Evolutionary conservation across 2,797 vertebrate genomes (phyloP).

Genomic region (Hypotaenidia philippensis): DNA sequence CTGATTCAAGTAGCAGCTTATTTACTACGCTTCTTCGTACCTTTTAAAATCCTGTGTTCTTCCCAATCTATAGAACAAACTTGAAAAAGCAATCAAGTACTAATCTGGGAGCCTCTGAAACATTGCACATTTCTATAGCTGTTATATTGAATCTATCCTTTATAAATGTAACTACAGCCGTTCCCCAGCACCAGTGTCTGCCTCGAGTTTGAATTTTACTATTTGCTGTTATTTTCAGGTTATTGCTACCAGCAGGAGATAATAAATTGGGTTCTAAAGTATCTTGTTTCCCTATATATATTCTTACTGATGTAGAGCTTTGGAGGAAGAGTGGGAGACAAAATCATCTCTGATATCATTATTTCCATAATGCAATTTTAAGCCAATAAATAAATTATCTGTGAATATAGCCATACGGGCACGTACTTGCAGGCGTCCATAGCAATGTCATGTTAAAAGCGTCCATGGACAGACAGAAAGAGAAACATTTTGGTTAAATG

Average conservation of each 20-base stretch:
- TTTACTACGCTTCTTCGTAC: not conserved
- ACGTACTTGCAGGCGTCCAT: not conserved
- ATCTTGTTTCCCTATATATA: conserved; percentile 45
- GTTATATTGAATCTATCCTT: conserved; percentile 46
- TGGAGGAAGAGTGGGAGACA: conserved; percentile 1
- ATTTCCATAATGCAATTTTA: conserved; percentile 58
- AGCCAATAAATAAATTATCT: conserved; percentile 67
- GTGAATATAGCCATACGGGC: conserved; percentile 2
- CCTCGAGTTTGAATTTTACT: conserved; percentile 62
- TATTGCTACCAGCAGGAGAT: conserved; percentile 66
- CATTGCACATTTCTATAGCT: conserved; percentile 34
- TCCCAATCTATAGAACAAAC: conserved; percentile 25
- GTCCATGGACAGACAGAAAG: not conserved
- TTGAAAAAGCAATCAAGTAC: conserved; percentile 60
- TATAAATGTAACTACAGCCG: conserved; percentile 32
- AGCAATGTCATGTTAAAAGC: not conserved
- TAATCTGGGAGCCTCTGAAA: conserved; percentile 48
- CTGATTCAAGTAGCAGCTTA: conserved; percentile 18
- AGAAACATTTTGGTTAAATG: not conserved
- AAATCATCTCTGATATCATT: conserved; percentile 28
- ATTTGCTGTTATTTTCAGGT: conserved; percentile 63
- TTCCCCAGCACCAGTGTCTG: conserved; percentile 48
- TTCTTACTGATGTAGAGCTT: conserved; percentile 44
- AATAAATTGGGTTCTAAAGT: conserved; percentile 70
- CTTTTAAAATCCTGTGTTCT: conserved; percentile 47